phyloP scores from a whole-genome alignment of 2,797 vertebrate species.

The Alcedo atthis region DNA sequence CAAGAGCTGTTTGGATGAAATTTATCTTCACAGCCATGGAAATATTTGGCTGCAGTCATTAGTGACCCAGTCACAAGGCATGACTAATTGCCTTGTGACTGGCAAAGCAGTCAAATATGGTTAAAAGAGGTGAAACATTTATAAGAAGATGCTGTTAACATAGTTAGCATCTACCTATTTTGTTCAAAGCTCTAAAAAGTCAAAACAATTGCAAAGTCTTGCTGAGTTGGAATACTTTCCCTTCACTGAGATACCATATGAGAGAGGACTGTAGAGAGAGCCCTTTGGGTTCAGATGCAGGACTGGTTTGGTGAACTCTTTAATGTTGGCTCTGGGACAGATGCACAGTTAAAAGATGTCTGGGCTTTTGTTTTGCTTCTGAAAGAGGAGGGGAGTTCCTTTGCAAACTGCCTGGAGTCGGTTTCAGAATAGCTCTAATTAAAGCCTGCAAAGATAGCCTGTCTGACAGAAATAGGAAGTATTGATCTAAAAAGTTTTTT shows the following conservation, averaged over 20 bases:
- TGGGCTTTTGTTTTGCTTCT: not conserved
- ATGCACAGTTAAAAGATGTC: not conserved
- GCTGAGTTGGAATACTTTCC: not conserved
- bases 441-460: not conserved
- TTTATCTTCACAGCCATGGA: not conserved
- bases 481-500: constrained; percentile 14
- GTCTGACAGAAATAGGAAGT: constrained; percentile 7
- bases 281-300: not conserved
- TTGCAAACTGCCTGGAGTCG: not conserved
- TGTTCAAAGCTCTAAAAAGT: not conserved
- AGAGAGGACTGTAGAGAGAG: not conserved
- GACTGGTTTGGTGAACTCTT: not conserved
- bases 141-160: not conserved
- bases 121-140: not conserved
- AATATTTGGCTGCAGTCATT: not conserved
- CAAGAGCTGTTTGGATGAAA: not conserved
- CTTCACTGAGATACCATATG: not conserved
- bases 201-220: not conserved
- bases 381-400: not conserved
- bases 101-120: not conserved
- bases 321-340: not conserved
- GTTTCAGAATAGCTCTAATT: not conserved
- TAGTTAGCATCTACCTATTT: not conserved
- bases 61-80: not conserved
- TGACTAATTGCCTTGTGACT: not conserved